Conservation (phyloP, 2,797 vertebrate species). For the Crenuchus spilurus region DNA sequence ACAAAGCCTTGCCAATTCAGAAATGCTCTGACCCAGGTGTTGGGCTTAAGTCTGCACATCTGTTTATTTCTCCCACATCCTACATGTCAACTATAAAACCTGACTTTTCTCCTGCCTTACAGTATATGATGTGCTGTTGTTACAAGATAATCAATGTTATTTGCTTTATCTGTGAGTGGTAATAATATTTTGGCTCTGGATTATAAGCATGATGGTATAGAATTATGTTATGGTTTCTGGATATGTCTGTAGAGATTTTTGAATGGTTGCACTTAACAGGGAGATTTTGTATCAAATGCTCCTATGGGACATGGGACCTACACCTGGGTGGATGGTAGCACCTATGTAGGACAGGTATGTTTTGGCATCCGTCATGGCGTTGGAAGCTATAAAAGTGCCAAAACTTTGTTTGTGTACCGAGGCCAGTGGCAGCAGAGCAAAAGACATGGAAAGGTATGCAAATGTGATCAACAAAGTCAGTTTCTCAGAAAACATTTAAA, state of each 20-base stretch:
- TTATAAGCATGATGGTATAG: background rate
- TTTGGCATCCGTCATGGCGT: slow-evolving; percentile 81
- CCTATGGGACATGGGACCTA: slow-evolving; percentile 79
- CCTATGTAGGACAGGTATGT: slow-evolving; percentile 82
- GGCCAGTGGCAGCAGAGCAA: slow-evolving; percentile 86
- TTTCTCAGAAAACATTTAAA: background rate
- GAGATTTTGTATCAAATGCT: slow-evolving; percentile 82
- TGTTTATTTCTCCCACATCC: too few relatives aligned
- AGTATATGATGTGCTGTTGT: too few relatives aligned
- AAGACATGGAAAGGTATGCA: slow-evolving; percentile 86
- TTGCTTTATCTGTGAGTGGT: too few relatives aligned
- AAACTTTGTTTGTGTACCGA: slow-evolving; percentile 70
- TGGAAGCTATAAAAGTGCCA: slow-evolving; percentile 78
- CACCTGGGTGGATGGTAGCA: slow-evolving; percentile 86
- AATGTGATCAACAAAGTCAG: background rate
- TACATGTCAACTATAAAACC: too few relatives aligned
- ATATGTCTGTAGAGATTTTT: background rate
- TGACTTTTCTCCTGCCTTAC: too few relatives aligned
- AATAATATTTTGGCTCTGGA: too few relatives aligned
- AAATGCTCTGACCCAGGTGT: too few relatives aligned
- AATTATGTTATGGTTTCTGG: background rate
- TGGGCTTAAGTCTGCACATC: too few relatives aligned
- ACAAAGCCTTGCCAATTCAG: too few relatives aligned
- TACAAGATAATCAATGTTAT: too few relatives aligned
- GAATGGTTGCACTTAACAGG: slow-evolving; percentile 72